Evolutionary conservation across 2,113 vertebrate species (phyloP).

Genomic region (Clupea harengus): DNA sequence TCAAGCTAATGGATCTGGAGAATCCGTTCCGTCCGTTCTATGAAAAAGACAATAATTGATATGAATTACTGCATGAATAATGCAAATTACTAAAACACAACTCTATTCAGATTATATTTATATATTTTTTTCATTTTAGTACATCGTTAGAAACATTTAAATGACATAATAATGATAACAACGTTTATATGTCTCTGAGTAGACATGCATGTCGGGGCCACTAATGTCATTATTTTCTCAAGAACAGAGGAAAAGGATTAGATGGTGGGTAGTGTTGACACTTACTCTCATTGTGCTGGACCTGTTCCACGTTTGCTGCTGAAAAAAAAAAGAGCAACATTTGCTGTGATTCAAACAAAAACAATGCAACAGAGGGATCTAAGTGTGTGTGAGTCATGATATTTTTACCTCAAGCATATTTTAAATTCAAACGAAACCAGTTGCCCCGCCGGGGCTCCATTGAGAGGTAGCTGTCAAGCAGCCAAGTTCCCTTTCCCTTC

Average conservation of each 20-base stretch:
- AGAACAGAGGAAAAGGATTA: no score
- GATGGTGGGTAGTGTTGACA: neutral
- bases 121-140: neutral
- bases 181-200: neutral
- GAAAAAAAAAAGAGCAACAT: neutral
- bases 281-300: conserved; percentile 15
- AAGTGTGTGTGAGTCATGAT: neutral
- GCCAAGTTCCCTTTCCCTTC: neutral
- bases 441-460: neutral
- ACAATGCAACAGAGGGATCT: neutral
- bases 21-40: conserved; percentile 43
- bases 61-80: neutral
- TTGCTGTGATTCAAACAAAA: neutral
- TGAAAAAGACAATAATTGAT: conserved; percentile 20
- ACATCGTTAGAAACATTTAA: neutral
- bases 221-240: no score
- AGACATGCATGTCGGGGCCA: no score
- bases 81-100: neutral
- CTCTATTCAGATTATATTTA: neutral
- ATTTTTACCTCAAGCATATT: neutral
- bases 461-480: neutral
- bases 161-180: no score
- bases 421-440: neutral
- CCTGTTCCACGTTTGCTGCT: neutral
- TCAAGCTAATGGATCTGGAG: neutral